phyloP scores from a whole-genome alignment of 1,140 invertebrate species.

The Papilio xuthus region DNA sequence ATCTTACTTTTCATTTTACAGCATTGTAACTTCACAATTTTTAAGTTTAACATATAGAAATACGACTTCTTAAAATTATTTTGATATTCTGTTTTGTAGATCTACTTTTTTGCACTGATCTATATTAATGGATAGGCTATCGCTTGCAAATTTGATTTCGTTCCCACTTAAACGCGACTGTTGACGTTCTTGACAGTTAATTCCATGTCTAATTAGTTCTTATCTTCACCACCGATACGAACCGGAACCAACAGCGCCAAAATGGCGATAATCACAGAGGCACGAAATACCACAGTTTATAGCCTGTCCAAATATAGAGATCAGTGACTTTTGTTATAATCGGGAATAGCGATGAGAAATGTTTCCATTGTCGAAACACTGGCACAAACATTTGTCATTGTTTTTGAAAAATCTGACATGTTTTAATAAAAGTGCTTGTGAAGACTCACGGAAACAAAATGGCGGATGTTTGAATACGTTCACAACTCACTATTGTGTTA shows the following conservation, averaged over 20 bases:
- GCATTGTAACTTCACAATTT: neutral
- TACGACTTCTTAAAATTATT: slow-evolving; percentile 15
- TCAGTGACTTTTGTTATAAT: slow-evolving; percentile 6
- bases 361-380: neutral
- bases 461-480: neutral
- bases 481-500: neutral
- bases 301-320: too few relatives aligned
- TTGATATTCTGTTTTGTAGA: neutral
- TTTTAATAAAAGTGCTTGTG: neutral
- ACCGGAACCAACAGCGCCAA: too few relatives aligned
- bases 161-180: too few relatives aligned
- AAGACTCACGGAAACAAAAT: neutral
- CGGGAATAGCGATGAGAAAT: slow-evolving; percentile 5
- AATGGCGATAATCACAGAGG: too few relatives aligned
- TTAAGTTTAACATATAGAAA: too few relatives aligned
- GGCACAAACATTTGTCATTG: neutral
- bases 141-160: too few relatives aligned
- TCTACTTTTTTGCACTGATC: neutral
- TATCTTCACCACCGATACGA: too few relatives aligned
- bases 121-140: too few relatives aligned
- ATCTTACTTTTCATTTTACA: neutral
- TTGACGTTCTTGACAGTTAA: too few relatives aligned
- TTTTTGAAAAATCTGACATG: too few relatives aligned
- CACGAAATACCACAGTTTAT: too few relatives aligned
- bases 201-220: too few relatives aligned